Conservation (phyloP, 2,888 invertebrate genomes). For the Hecatera dysodea region DNA sequence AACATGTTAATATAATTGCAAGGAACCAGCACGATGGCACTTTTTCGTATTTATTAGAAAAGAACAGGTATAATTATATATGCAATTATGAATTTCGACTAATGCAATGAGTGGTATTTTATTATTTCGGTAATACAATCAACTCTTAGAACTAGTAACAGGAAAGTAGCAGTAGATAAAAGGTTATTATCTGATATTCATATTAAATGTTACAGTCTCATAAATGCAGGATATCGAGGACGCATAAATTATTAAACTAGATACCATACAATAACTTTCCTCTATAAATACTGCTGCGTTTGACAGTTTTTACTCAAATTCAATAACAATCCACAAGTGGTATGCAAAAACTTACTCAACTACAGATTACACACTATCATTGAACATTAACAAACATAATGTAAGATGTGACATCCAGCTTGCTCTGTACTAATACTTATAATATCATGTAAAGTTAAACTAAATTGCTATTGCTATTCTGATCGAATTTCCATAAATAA, state of each 20-base stretch:
- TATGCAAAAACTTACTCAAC: slow-evolving; percentile 54
- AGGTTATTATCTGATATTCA: slow-evolving; percentile 49
- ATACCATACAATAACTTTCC: slow-evolving; percentile 66
- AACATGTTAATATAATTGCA: slow-evolving; percentile 70
- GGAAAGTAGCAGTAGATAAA: slow-evolving; percentile 44
- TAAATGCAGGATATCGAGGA: slow-evolving; percentile 78
- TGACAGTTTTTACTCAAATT: slow-evolving; percentile 57
- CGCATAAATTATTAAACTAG: slow-evolving; percentile 67
- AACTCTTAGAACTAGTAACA: slow-evolving; percentile 64
- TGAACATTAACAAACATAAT: slow-evolving; percentile 64
- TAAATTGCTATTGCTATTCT: slow-evolving; percentile 72
- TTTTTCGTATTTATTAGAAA: slow-evolving; percentile 61
- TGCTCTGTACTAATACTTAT: slow-evolving; percentile 77
- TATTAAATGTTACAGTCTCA: slow-evolving; percentile 67
- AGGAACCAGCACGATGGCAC: slow-evolving; percentile 87
- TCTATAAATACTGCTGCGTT: slow-evolving; percentile 78
- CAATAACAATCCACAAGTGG: slow-evolving; percentile 51
- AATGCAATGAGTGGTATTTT: slow-evolving; percentile 35
- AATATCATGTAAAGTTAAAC: slow-evolving; percentile 72
- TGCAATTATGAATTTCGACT: slow-evolving; percentile 45
- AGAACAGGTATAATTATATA: slow-evolving; percentile 30
- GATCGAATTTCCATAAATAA: slow-evolving; percentile 72
- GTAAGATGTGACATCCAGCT: slow-evolving; percentile 76
- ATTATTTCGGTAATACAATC: slow-evolving; percentile 38
- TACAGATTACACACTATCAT: slow-evolving; percentile 59